A percentile compares a stretch with the other conserved stretches of the same genome.
phyloP scores from a whole-genome alignment of 2,113 vertebrate genomes.

The Triplophysa rosa region DNA sequence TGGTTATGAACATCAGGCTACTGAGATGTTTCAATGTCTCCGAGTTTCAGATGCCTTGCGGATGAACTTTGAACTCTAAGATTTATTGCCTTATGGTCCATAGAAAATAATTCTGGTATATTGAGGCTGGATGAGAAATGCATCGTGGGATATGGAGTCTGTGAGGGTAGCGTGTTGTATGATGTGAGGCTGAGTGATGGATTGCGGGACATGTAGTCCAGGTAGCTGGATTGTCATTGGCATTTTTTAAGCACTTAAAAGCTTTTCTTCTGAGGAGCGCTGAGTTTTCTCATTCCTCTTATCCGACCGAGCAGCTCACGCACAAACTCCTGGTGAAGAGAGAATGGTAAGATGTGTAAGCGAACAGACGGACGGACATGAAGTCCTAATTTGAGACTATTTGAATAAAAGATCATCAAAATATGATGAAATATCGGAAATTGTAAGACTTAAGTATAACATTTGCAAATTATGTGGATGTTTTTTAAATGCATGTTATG shows the following conservation, averaged over 20 bases:
- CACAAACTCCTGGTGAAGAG: conserved; percentile 83
- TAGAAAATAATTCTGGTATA: conserved; percentile 13
- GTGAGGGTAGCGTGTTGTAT: background rate
- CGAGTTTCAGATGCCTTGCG: background rate
- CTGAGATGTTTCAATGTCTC: background rate
- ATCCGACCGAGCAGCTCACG: conserved; percentile 91
- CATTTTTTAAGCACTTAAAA: conserved; percentile 73
- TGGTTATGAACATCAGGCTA: background rate
- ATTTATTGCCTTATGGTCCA: conserved; percentile 30
- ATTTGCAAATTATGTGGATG: no score
- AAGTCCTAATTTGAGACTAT: no score
- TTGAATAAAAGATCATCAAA: no score
- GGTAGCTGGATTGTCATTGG: conserved; percentile 40
- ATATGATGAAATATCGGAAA: no score
- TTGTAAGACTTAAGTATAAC: no score
- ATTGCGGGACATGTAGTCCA: conserved; percentile 44
- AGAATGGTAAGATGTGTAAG: background rate
- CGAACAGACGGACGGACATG: background rate
- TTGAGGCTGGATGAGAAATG: background rate
- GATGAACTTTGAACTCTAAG: conserved; percentile 15
- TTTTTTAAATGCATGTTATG: no score
- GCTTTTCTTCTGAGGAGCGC: conserved; percentile 91
- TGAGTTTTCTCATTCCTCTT: conserved; percentile 97
- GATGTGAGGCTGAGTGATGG: conserved; percentile 9
- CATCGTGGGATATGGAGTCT: background rate